These are phyloP conservation scores for Labrus mixtus DNA, from an alignment of 2,113 vertebrate species.

Conservation along the genomic window DNA sequence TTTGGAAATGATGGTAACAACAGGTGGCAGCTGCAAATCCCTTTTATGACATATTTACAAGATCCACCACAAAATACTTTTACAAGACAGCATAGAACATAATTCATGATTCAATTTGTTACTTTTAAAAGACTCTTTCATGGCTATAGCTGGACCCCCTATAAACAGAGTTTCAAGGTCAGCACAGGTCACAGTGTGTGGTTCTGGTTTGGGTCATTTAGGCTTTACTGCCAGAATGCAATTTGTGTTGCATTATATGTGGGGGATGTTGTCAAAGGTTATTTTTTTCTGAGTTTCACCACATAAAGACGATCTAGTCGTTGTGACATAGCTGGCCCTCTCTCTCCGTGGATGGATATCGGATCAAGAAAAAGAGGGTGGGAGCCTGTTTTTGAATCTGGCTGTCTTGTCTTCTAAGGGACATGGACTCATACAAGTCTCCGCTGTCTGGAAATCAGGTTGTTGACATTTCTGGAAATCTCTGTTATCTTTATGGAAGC, in stretches of 20 bases:
- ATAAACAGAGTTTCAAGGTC: slow-evolving; percentile 17
- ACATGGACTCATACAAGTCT: slow-evolving; percentile 11
- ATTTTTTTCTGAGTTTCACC: slow-evolving; percentile 1
- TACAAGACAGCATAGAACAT: too few species aligned
- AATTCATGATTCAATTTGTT: too few species aligned
- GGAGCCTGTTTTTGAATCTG: not conserved
- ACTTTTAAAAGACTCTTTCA: too few species aligned
- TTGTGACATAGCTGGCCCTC: slow-evolving; percentile 18
- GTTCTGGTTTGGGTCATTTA: slow-evolving; percentile 21
- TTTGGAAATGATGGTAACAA: not conserved
- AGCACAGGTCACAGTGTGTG: slow-evolving; percentile 12
- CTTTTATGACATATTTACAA: not conserved
- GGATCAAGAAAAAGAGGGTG: not conserved
- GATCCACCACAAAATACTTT: not conserved
- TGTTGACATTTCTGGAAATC: slow-evolving; percentile 44
- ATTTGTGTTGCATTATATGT: slow-evolving; percentile 48
- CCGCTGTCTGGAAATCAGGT: slow-evolving; percentile 26
- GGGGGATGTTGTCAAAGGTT: slow-evolving; percentile 24
- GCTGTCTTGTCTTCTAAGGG: not conserved
- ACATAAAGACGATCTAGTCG: slow-evolving; percentile 15
- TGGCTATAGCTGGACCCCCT: not conserved
- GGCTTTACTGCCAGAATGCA: slow-evolving; percentile 24
- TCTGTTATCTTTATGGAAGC: slow-evolving; percentile 56
- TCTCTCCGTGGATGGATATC: slow-evolving; percentile 2
- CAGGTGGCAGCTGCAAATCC: not conserved